A percentile compares a stretch with the other conserved stretches of the same genome.
Conservation (phyloP, 2,113 vertebrate species). For the Symphodus melops region DNA sequence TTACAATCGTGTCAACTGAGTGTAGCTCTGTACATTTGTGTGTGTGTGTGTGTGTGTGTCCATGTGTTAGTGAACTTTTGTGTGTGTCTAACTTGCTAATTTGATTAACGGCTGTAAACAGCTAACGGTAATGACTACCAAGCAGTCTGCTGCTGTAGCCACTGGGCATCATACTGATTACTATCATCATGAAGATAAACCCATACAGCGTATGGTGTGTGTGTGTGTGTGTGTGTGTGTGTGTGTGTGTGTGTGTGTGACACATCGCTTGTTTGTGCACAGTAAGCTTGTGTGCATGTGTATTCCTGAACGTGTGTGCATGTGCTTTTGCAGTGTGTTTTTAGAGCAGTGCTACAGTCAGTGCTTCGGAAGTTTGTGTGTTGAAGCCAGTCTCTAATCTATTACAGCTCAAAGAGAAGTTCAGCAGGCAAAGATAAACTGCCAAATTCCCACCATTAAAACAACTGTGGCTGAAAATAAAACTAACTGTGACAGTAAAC, state of each 20-base stretch:
- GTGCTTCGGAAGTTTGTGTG: slow-evolving; percentile 6
- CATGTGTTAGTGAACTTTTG: neutral
- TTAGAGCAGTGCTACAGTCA: slow-evolving; percentile 14
- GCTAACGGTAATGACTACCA: slow-evolving; percentile 81
- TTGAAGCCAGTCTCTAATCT: slow-evolving; percentile 58
- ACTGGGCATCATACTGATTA: slow-evolving; percentile 76
- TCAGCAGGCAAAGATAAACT: slow-evolving; percentile 38
- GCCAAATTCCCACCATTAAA: slow-evolving; percentile 37
- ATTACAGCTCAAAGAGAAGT: slow-evolving; percentile 50
- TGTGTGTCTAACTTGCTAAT: slow-evolving; percentile 73
- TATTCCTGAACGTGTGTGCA: slow-evolving; percentile 11
- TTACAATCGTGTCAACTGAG: neutral
- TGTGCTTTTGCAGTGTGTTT: slow-evolving; percentile 14
- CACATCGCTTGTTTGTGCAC: too few species aligned
- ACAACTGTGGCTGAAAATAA: slow-evolving; percentile 18
- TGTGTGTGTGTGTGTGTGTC: slow-evolving; percentile 3
- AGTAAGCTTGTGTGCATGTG: slow-evolving; percentile 30
- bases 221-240: slow-evolving; percentile 23
- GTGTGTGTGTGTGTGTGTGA: too few species aligned
- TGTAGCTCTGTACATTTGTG: neutral
- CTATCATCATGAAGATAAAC: slow-evolving; percentile 80
- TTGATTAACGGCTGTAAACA: slow-evolving; percentile 82
- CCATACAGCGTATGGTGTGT: slow-evolving; percentile 46
- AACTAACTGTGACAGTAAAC: slow-evolving; percentile 35
- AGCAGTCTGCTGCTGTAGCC: slow-evolving; percentile 74